These are phyloP conservation scores for Periophthalmus magnuspinnatus DNA, from an alignment of 2,797 vertebrate species.

Conservation along the genomic window DNA sequence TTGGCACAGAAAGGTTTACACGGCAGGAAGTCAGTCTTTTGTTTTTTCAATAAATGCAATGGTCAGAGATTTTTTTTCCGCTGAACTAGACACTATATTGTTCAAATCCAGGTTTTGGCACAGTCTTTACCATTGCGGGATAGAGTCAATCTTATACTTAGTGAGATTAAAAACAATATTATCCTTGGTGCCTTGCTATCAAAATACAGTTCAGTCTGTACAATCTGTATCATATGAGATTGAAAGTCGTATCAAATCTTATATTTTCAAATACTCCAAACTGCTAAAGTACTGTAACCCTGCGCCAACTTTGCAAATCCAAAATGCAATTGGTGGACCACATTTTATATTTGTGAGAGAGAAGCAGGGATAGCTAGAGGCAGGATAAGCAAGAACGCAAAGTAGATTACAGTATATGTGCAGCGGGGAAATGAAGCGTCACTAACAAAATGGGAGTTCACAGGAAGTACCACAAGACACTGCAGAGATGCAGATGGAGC, in stretches of 20 bases:
- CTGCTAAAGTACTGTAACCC: not conserved
- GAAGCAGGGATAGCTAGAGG: slow-evolving; percentile 13
- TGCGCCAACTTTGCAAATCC: slow-evolving; percentile 1
- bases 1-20: not conserved
- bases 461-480: slow-evolving; percentile 28
- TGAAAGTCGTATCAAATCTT: not conserved
- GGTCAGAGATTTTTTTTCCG: too few species aligned
- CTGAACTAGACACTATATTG: too few species aligned
- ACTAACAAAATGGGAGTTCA: slow-evolving; percentile 18
- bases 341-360: slow-evolving; percentile 1
- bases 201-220: too few species aligned
- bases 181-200: too few species aligned
- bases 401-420: slow-evolving; percentile 21
- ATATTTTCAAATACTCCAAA: not conserved
- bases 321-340: not conserved
- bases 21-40: too few species aligned
- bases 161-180: too few species aligned
- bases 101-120: too few species aligned
- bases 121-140: too few species aligned
- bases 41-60: too few species aligned
- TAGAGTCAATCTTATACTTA: too few species aligned
- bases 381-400: slow-evolving; percentile 17
- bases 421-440: slow-evolving; percentile 22
- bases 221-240: not conserved
- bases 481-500: slow-evolving; percentile 43